Conservation (phyloP, 2,888 invertebrate genomes). For the Linnaemya vulpina region DNA sequence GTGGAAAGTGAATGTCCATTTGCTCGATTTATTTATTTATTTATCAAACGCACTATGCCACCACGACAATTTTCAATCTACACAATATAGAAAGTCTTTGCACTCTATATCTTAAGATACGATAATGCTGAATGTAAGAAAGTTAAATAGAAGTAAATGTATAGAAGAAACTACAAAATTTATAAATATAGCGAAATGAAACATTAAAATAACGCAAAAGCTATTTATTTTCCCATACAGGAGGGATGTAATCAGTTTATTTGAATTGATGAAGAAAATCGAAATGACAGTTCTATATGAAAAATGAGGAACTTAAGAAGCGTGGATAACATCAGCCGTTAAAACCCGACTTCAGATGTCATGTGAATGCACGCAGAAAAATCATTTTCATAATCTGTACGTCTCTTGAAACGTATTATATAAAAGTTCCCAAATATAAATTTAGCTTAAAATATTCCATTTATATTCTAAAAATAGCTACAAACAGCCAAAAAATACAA, state of each 20-base stretch:
- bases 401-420: too few relatives aligned
- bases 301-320: too few relatives aligned
- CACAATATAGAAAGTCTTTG: not conserved
- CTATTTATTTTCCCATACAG: not conserved
- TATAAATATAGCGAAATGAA: not conserved
- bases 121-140: not conserved
- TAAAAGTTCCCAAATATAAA: too few relatives aligned
- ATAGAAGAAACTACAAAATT: not conserved
- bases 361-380: too few relatives aligned
- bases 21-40: conserved; percentile 34
- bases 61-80: not conserved
- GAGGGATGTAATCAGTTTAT: not conserved
- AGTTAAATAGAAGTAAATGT: not conserved
- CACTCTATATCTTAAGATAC: not conserved
- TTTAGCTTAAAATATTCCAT: too few relatives aligned
- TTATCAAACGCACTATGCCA: conserved; percentile 27
- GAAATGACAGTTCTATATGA: too few relatives aligned
- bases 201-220: not conserved
- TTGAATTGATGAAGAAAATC: too few relatives aligned
- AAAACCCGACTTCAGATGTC: too few relatives aligned
- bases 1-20: conserved; percentile 17
- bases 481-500: too few relatives aligned
- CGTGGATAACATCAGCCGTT: too few relatives aligned
- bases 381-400: too few relatives aligned
- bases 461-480: too few relatives aligned